Evolutionary conservation across 2,797 vertebrate genomes (phyloP), one percentile per base, ranked within the genome.

Genomic region (Pyrocephalus nanus): DNA sequence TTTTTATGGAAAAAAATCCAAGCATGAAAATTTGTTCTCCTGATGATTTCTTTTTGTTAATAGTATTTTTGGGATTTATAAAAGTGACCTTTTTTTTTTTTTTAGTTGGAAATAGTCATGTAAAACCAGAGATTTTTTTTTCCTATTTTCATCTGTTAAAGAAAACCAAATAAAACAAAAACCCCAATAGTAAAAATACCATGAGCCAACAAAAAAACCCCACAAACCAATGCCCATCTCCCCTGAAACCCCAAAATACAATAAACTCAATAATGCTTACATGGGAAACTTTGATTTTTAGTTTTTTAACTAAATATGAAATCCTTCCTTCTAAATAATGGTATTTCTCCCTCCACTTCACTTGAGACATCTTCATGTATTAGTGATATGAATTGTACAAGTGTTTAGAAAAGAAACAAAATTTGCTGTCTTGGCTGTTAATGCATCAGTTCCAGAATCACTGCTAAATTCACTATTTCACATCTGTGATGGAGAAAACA

Each of bases 161-260:
- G 3, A 12, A 50, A 30, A 5, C 9, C 50, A 51, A 51, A 51
- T 15, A 4, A 29, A 17, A 17, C 15, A 51, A 6, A 12, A 9
- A 18, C 8, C 6, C 20, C 25, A 23, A 5, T 2, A 30, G 1
- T 6, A 47, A 36, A 4, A 64, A 85, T 42, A 9, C 1, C 11
- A 30, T 38, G 29, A 71, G 36, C 9, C 26, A 54, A 22, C 15
- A 32, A 5, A 26, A 34, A 8, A 2, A 4, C 0, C 8, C 3
- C 11, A 64, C 13, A 23, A 8, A 5, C 9, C 8, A 64, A 22
- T 6, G 11, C 8, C 6, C 20, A 36, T 38, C 8, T 38, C 16
- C 11, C 11, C 21, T 34, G 6, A 9, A 43, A 1, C 11, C 11
- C 38, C 15, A 15, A 60, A 74, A 51, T 67, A 34, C 9, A 76